Percentiles rank a stretch among this genome's conserved stretches.
Evolutionary conservation across 2,113 vertebrate genomes (phyloP).

Genomic region (human): GRCh38 chr4:148146001-148146500

Average conservation of each 20-base stretch:
- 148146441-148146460: accelerated
- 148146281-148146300: background rate
- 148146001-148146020: background rate
- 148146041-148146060: background rate
- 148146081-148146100: background rate
- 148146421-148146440: background rate
- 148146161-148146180: background rate
- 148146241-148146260: background rate
- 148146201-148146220: background rate
- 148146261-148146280: background rate
- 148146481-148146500: background rate
- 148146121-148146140: background rate
- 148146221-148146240: too few species aligned
- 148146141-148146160: background rate
- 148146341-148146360: too few species aligned
- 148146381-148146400: background rate
- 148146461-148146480: accelerated
- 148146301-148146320: accelerated
- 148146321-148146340: background rate
- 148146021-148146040: background rate
- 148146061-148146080: background rate
- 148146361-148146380: accelerated
- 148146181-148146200: background rate
- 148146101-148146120: background rate
- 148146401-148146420: background rate